Conservation (phyloP, 1,140 invertebrate species). For the Grapholita molesta region DNA sequence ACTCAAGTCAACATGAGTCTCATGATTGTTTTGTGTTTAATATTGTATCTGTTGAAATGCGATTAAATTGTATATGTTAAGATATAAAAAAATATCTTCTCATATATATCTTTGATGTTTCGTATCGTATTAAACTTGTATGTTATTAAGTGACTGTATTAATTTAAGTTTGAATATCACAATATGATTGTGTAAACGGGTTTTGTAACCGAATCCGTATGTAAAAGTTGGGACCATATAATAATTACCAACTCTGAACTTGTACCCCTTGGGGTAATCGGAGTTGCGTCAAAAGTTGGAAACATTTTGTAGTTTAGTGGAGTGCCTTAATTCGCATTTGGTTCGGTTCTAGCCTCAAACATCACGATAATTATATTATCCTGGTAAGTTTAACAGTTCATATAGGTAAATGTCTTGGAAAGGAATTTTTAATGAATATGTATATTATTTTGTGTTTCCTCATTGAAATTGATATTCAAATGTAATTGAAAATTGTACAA, state of each 20-base stretch:
- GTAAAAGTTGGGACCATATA: constrained; percentile 13
- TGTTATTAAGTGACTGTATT: background rate
- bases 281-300: constrained; percentile 3
- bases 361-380: background rate
- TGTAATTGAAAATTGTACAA: too few species aligned
- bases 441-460: too few species aligned
- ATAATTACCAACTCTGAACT: constrained; percentile 6
- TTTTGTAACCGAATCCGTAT: background rate
- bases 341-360: background rate
- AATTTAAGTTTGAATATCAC: background rate
- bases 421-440: too few species aligned
- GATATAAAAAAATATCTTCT: too few species aligned
- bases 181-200: background rate
- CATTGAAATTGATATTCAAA: too few species aligned
- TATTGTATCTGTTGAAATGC: too few species aligned
- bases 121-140: background rate
- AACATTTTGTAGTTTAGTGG: constrained; percentile 11
- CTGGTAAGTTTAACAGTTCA: background rate
- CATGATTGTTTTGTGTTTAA: too few species aligned
- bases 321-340: background rate
- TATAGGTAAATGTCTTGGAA: too few species aligned
- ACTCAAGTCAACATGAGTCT: too few species aligned
- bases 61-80: too few species aligned
- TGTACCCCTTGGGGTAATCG: background rate
- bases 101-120: too few species aligned